Evolutionary conservation across 1,140 invertebrate species (phyloP), one percentile per base, ranked within the genome.

Genomic region (Drosophila jambulina): DNA sequence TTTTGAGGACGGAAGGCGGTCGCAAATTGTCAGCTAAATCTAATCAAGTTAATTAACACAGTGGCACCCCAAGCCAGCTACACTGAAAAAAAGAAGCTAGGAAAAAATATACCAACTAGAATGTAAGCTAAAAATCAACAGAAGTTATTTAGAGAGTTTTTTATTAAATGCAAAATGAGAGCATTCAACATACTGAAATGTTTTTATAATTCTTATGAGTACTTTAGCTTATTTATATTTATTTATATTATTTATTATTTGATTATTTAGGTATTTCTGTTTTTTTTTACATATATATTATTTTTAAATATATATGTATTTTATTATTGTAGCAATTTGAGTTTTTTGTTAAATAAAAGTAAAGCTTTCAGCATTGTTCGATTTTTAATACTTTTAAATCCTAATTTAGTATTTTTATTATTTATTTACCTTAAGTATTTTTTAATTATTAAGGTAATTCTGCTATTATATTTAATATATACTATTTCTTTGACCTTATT

Each of bases 21-120:
- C 63, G 71, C 80, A 88, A 88, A 80, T 88, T 84, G 84, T 69
- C 63, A 70, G 62, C 72, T 83, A 88, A 87, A 88, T 88, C 84
- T 88, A 88, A 87, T 87, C 84, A 88, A 88, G 69, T 88, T 87
- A 88, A 88, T 88, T 87, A 78, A 80, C 80, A 69, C 84, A 80
- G 63, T 56, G 72, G 51, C 69, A 64, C 80, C 51, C 77, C 42
- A 68, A 38, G 5, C 61, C 54, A 13, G 6, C 19, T 51, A 63
- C 81, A 78, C 81, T 32, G 56, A 59, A 27, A 51, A 27, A 62
- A 9, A 1, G 0, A 38, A 75, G 0, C n/a, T 19, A 2, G 0
- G 7, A 4, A 49, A 64, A 32, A 32, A 23, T 15, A 46, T 6
- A 4, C 4, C 17, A 42, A 9, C 5, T 32, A 34, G 48, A 25